Conservation (phyloP, 2,113 vertebrate genomes). For the Eulacestoma nigropectus region DNA sequence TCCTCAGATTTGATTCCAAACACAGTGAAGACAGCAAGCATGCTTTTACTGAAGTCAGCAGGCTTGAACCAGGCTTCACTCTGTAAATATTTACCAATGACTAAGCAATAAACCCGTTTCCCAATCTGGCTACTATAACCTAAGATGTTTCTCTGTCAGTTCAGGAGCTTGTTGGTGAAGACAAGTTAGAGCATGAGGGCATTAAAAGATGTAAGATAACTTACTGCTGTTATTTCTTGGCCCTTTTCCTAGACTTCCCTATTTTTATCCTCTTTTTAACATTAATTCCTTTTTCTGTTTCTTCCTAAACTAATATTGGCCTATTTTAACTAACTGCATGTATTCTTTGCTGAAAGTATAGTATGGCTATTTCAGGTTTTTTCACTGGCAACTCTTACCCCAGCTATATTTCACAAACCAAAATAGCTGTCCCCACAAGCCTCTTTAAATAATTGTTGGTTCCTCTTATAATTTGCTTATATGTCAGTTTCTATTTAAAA, state of each 20-base stretch:
- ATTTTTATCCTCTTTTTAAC: not conserved
- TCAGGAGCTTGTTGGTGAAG: not conserved
- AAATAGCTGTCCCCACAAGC: not conserved
- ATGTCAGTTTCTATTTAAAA: slow-evolving; percentile 35
- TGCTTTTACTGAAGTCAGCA: not conserved
- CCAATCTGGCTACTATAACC: not conserved
- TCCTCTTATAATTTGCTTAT: slow-evolving; percentile 23
- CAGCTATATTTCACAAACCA: not conserved
- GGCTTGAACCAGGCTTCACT: not conserved
- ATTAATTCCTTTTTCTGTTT: not conserved
- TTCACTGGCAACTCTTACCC: not conserved
- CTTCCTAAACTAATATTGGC: not conserved
- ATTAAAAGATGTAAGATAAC: not conserved
- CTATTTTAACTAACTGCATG: not conserved
- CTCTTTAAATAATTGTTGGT: not conserved
- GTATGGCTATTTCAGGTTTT: not conserved
- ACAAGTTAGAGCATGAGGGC: not conserved
- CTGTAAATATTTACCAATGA: not conserved
- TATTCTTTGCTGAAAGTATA: not conserved
- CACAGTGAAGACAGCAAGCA: not conserved
- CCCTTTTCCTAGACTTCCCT: not conserved
- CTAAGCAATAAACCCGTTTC: not conserved
- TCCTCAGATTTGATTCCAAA: not conserved
- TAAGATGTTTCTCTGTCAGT: not conserved
- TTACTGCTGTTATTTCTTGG: not conserved